A percentile compares a stretch with the other conserved stretches of the same genome.
Conservation (phyloP, 2,113 vertebrate species). For the Macrotus californicus region DNA sequence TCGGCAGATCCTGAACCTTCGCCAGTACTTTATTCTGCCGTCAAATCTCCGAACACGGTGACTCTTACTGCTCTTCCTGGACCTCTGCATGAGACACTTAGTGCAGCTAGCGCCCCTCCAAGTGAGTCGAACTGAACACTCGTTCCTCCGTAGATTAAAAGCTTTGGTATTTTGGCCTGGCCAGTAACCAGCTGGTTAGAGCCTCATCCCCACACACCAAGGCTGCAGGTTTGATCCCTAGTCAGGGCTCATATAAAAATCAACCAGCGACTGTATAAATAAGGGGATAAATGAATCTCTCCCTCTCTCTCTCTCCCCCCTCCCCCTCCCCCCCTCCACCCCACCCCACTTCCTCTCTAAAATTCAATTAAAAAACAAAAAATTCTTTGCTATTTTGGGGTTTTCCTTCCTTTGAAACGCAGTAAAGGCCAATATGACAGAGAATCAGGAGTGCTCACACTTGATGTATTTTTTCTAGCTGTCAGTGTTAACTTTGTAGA, state of each 20-base stretch:
- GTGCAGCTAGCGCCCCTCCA: not conserved
- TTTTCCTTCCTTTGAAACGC: not conserved
- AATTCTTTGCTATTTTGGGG: not conserved
- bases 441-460: not conserved
- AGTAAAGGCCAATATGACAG: not conserved
- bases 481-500: not conserved
- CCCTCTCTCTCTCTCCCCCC: too few species aligned
- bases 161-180: not conserved
- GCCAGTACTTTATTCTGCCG: not conserved
- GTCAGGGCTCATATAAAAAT: too few species aligned
- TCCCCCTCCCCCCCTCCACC: too few species aligned
- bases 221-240: too few species aligned
- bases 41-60: not conserved
- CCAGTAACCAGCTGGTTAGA: too few species aligned
- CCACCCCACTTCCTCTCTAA: too few species aligned
- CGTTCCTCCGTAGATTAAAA: not conserved
- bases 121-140: not conserved
- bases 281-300: too few species aligned
- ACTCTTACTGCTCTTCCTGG: not conserved
- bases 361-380: not conserved
- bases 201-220: too few species aligned
- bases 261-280: too few species aligned
- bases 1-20: not conserved
- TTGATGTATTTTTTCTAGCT: not conserved
- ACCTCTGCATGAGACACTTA: not conserved